Base-by-base conservation (phyloP, 2,797 vertebrate genomes). In the Spinibarbus caldwelli region DNA sequence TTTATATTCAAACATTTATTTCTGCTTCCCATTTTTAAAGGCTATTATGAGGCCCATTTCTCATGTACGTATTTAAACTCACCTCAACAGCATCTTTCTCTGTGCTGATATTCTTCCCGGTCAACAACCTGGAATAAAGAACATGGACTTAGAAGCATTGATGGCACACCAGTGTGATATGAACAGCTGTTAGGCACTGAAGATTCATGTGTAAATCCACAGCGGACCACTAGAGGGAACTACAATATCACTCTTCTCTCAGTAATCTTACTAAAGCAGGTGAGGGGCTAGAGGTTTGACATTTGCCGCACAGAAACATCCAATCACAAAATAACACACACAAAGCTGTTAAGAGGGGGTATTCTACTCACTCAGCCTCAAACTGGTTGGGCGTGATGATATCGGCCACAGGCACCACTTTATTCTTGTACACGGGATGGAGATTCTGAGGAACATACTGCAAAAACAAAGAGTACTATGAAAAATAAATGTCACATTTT, bases 351-450 rank as follows among this genome's bases (percentile, higher is more conserved):
- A 12, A n/a, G 8, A 12, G 5, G n/a, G 68, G 29, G 31, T 45
- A 54, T 47, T 8, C 8, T 80, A 97, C 98, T 98, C 93, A 99
- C 98, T 99, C 98, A 0, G 98, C 98, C 91, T 99, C 98, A 87
- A 99, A 99, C 94, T 99, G 97, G 94, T 99, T 99, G 4, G 98
- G 98, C 70, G 98, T 99, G 73, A 99, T 99, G 85, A 99, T 99
- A 91, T 99, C 98, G 1, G 97, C 97, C 3, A 99, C 95, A 0
- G 98, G 98, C 45, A 99, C 97, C 78, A 99, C 97, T 92, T 97
- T 97, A 88, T 99, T 97, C 90, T 95, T 97, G 88, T 99, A 99
- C 84, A 99, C 97, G 0, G 98, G 98, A 73, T 99, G 96, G 8
- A 99, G 97, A 85, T 98, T 97, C 92, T 97, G 91, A 4, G 98